Conservation (phyloP, 2,113 vertebrate genomes). For the Pteropus alecto region DNA sequence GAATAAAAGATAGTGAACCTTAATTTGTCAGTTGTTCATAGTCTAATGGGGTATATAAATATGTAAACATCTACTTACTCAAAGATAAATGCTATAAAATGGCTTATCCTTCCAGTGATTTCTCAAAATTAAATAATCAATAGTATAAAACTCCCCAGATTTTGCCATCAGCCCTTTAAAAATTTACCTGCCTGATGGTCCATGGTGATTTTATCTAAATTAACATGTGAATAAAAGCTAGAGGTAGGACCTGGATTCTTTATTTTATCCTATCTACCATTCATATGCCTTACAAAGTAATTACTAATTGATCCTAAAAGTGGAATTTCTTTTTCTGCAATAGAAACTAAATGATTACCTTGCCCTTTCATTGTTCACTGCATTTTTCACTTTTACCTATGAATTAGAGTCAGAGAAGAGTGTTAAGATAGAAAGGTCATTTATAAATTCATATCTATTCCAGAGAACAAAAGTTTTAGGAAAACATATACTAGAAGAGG, state of each 20-base stretch:
- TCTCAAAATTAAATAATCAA: not conserved
- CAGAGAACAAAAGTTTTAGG: not conserved
- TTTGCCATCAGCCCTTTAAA: not conserved
- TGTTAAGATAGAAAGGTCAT: constrained; percentile 10
- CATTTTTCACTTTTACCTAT: constrained; percentile 10
- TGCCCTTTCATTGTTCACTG: not conserved
- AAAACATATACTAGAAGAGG: not conserved
- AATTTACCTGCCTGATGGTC: not conserved
- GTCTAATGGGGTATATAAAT: not conserved
- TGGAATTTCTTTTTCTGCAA: not conserved
- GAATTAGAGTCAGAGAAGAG: not conserved
- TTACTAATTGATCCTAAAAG: not conserved
- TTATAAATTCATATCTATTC: constrained; percentile 6
- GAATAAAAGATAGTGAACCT: not conserved
- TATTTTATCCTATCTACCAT: not conserved
- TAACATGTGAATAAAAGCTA: not conserved
- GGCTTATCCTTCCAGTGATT: not conserved
- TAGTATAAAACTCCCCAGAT: not conserved
- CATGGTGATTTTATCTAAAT: not conserved
- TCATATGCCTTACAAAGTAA: not conserved
- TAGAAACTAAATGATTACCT: not conserved
- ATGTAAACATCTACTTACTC: not conserved
- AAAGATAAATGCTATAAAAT: not conserved
- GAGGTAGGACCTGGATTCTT: not conserved
- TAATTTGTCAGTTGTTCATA: not conserved